Evolutionary conservation across 2,113 vertebrate genomes (phyloP).

Genomic region (Orthonyx spaldingii): DNA sequence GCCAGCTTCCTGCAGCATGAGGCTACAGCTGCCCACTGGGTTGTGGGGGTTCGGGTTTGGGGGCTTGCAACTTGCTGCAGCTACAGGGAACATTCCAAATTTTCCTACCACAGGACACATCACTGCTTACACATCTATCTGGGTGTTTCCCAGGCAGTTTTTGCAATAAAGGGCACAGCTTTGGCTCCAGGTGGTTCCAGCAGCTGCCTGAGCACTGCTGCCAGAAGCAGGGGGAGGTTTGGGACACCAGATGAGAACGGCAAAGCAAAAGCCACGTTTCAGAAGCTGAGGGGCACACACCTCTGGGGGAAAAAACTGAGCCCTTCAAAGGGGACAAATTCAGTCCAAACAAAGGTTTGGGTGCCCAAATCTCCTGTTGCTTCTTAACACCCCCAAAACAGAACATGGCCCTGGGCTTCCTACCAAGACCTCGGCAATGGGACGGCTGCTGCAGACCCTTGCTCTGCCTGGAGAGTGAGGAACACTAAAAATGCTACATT

Average conservation of each 20-base stretch:
- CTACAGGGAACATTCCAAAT: neutral
- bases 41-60: neutral
- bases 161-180: neutral
- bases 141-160: neutral
- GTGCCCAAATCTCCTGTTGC: neutral
- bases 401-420: neutral
- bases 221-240: neutral
- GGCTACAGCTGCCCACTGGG: neutral
- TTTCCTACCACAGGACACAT: neutral
- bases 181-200: neutral
- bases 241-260: neutral
- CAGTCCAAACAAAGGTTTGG: neutral
- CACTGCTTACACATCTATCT: neutral
- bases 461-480: neutral
- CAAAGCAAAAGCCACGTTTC: neutral
- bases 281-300: neutral
- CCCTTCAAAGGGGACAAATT: neutral
- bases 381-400: neutral
- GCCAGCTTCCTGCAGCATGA: neutral
- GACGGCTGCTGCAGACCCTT: neutral
- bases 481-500: neutral
- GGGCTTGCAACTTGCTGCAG: neutral
- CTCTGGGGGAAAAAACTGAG: neutral
- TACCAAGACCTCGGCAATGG: neutral
- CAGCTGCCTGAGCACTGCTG: neutral